Evolutionary conservation across 2,113 vertebrate species (phyloP), one percentile per base, ranked within the genome.

Genomic region (Turnix velox): DNA sequence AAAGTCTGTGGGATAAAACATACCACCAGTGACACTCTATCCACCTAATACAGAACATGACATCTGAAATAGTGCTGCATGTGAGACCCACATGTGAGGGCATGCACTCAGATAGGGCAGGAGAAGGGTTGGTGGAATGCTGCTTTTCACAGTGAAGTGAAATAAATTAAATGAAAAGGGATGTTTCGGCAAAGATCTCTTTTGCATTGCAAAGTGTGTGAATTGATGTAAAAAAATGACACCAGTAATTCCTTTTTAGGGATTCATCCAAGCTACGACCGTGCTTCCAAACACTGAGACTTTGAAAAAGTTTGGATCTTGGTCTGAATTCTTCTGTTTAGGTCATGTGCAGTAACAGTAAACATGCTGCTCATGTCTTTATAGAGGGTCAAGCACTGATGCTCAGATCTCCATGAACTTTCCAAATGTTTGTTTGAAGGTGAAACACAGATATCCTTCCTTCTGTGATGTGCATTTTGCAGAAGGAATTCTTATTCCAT

Each of bases 121-220:
- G 22, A 68, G 45, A 28, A 78, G 52, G 57, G 23, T 61, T 55
- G n/a, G 58, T 75, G 61, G 76, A 90, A 15, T 20, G 11, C 55
- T 74, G 66, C 69, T 42, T 90, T 90, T 69, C 57, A 8, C 63
- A 55, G 55, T 11, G 68, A 67, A 68, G 57, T 17, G 19, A 90
- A 83, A 88, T 9, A 52, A 75, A 86, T 52, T 0, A 77, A 90
- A 88, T 86, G 55, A 90, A 86, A 92, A 88, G 76, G 57, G 84
- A 65, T 92, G 80, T 68, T 94, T 84, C 91, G 82, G 86, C 80
- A 94, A 90, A 78, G 85, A 63, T 63, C 94, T 86, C 16, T 68
- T 95, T 75, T 65, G 52, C 79, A 54, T 61, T 45, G 62, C 62
- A 22, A 33, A 72, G 68, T 20, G 54, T 2, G 28, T 30, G 57